Base-by-base conservation (phyloP, 2,888 invertebrate species). In the Andrena marginata region DNA sequence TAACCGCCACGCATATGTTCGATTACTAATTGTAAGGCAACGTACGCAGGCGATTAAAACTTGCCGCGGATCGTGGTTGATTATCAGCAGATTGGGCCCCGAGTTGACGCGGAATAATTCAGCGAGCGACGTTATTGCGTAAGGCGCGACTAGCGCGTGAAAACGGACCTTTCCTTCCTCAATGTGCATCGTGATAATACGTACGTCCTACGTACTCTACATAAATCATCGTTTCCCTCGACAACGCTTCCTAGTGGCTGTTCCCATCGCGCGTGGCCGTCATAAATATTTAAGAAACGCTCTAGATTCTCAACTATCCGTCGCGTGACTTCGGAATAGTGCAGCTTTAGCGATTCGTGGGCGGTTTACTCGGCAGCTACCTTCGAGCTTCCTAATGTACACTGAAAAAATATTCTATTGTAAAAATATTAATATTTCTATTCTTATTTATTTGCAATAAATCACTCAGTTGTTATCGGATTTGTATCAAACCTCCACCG, bases 231-330 rank as follows among this genome's bases (percentile, higher is more conserved):
- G 64, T 86, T 35, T 64, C 48, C 63, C 67, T 23, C 31, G 69
- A 10, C 79, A 60, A 23, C 33, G 20, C 35, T 77, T 71, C 63
- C 71, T 71, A 49, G 51, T 60, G 60, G 48, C 62, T 29, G 29
- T 42, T 74, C 65, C 16, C 29, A 65, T 60, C 65, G 59, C 69
- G 42, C 59, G 60, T 42, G 20, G 26, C 1, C 59, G 16, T 56
- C 63, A 71, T 86, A 75, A 86, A 86, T 86, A 77, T 86, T 86
- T 86, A 74, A 86, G 84, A 60, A 62, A 20, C 69, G 77, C 51
- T 31, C 84, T 75, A 80, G 77, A 82, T 86, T 42, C 56, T n/a
- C 26, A 49, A 69, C 42, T 78, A 29, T 71, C 59, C 63, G 51
- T 23, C 67, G 59, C 65, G 72, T 75, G 72, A 75, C 84, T n/a